These are phyloP conservation scores for Nothura maculosa DNA, from an alignment of 2,797 vertebrate genomes.

Conservation along the genomic window DNA sequence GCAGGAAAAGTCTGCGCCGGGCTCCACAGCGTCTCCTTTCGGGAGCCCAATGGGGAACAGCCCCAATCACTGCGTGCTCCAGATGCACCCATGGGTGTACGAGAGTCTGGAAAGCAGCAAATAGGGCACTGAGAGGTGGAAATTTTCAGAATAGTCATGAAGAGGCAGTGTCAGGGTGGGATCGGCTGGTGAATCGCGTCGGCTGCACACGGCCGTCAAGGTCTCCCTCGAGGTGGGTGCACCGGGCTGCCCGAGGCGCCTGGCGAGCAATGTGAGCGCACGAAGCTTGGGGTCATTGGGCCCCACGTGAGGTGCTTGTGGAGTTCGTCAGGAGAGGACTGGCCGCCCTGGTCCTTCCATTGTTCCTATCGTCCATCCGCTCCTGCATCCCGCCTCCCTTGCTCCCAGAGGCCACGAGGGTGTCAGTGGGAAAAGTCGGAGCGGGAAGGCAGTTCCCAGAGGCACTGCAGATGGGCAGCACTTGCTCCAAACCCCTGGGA, in stretches of 20 bases:
- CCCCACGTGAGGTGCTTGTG: rapidly evolving
- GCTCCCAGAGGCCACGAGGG: rapidly evolving
- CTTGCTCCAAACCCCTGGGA: neutral
- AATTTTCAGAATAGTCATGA: rapidly evolving
- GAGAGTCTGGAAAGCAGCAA: neutral
- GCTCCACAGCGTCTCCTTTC: conserved; percentile 17
- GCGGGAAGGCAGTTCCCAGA: rapidly evolving
- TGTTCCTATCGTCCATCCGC: rapidly evolving
- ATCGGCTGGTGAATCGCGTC: neutral
- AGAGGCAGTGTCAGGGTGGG: too few species aligned
- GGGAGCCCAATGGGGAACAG: neutral
- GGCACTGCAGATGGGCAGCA: rapidly evolving
- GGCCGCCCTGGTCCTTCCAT: rapidly evolving
- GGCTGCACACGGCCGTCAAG: rapidly evolving
- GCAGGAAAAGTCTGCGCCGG: conserved; percentile 52
- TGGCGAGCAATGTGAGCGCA: too few species aligned
- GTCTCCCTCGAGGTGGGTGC: rapidly evolving
- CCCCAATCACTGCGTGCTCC: too few species aligned
- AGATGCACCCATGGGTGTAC: neutral
- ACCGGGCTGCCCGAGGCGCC: neutral
- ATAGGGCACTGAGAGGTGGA: neutral
- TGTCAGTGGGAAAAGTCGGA: neutral
- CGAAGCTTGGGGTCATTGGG: rapidly evolving
- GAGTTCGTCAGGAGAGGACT: neutral
- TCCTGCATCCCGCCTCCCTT: neutral